Conservation (phyloP, 2,888 invertebrate genomes). For the Philereme transversata region DNA sequence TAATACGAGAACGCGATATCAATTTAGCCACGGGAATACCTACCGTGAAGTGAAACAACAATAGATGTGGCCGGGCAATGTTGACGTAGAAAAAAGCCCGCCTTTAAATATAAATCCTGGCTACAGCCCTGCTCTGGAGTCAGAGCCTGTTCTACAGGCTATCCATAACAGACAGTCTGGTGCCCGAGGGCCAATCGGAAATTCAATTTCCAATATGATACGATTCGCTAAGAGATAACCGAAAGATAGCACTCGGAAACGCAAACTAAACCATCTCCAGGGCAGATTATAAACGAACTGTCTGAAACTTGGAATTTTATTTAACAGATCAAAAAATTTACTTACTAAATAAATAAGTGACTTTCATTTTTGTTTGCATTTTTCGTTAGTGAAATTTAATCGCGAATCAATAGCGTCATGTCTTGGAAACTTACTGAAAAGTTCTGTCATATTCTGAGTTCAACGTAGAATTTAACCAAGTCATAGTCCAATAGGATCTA, state of each 20-base stretch:
- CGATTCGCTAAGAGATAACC: conserved; percentile 20
- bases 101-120: background rate
- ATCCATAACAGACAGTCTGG: conserved; percentile 71
- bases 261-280: conserved; percentile 9
- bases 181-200: conserved; percentile 77
- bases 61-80: too few species aligned
- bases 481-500: background rate
- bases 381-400: too few species aligned
- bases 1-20: too few species aligned
- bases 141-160: conserved; percentile 33
- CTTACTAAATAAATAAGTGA: background rate
- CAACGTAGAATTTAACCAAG: too few species aligned
- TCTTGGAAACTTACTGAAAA: too few species aligned
- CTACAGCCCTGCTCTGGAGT: background rate
- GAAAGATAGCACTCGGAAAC: conserved; percentile 18
- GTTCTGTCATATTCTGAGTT: too few species aligned
- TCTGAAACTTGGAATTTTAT: conserved; percentile 3
- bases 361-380: too few species aligned
- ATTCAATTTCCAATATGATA: conserved; percentile 74
- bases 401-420: too few species aligned
- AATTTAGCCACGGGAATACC: too few species aligned
- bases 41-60: too few species aligned
- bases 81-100: too few species aligned
- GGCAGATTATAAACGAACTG: conserved; percentile 5
- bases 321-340: background rate